phyloP scores from a whole-genome alignment of 2,888 invertebrate species.

The Pyralis farinalis region DNA sequence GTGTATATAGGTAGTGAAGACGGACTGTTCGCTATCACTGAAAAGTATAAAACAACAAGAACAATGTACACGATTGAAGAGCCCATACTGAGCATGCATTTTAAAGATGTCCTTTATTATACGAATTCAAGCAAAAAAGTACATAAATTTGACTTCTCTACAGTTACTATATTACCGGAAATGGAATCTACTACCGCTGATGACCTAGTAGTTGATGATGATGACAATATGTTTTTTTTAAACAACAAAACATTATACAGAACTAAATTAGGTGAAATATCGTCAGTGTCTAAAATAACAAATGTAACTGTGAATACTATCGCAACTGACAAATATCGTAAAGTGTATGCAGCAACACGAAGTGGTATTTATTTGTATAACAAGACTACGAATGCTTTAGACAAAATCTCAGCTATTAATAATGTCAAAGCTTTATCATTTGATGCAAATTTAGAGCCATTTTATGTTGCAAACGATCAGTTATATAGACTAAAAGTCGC shows the following conservation, averaged over 20 bases:
- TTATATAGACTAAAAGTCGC: constrained; percentile 49
- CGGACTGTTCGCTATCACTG: constrained; percentile 50
- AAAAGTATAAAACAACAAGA: constrained; percentile 44
- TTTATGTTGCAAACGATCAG: constrained; percentile 53
- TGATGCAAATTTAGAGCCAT: constrained; percentile 46
- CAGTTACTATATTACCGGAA: constrained; percentile 39
- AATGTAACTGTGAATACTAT: constrained; percentile 31
- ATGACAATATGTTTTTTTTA: constrained; percentile 55
- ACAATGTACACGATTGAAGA: constrained; percentile 52
- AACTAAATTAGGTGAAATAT: constrained; percentile 51
- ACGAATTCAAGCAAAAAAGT: constrained; percentile 45
- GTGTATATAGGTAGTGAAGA: constrained; percentile 58
- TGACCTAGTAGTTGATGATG: constrained; percentile 53
- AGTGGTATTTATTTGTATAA: constrained; percentile 58
- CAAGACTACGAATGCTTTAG: constrained; percentile 61
- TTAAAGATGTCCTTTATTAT: constrained; percentile 53
- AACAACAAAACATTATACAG: constrained; percentile 43
- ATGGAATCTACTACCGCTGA: constrained; percentile 41
- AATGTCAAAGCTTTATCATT: constrained; percentile 53
- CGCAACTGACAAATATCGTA: constrained; percentile 42
- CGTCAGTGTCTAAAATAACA: neutral
- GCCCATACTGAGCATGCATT: constrained; percentile 46
- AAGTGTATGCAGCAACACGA: constrained; percentile 43
- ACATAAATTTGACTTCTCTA: constrained; percentile 50
- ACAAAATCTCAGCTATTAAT: constrained; percentile 46